These are phyloP conservation scores for chimpanzee (Pan troglodytes) DNA, from an alignment of 2,113 vertebrate genomes.

Conservation along the genomic window DNA sequence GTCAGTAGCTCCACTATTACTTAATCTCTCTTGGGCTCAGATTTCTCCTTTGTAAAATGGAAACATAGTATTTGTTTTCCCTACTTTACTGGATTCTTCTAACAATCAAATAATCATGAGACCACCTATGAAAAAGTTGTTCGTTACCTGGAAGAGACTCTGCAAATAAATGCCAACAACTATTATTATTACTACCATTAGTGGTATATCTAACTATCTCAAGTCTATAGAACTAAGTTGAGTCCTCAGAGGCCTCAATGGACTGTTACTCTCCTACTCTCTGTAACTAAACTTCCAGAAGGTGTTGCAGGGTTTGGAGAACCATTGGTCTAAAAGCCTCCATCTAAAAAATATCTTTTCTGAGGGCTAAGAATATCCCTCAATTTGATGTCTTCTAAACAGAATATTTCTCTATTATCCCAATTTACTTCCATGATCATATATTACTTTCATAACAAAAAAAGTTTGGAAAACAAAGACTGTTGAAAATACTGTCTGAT, in stretches of 20 bases:
- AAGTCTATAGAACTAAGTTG: not conserved
- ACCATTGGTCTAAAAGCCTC: not conserved
- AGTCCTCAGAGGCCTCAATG: not conserved
- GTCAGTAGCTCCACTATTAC: not conserved
- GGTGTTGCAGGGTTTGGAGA: not conserved
- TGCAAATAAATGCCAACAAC: not conserved
- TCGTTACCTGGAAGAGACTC: not conserved
- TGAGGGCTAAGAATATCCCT: not conserved
- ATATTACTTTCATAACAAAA: not conserved
- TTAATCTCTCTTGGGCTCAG: not conserved
- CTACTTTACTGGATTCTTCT: not conserved
- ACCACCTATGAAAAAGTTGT: not conserved
- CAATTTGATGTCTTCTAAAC: not conserved
- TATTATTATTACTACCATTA: too few species aligned
- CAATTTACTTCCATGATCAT: not conserved
- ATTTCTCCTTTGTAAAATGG: conserved; percentile 34
- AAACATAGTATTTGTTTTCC: conserved; percentile 20
- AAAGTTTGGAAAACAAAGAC: not conserved
- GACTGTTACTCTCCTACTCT: not conserved
- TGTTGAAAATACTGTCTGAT: not conserved
- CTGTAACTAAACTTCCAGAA: not conserved
- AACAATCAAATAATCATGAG: not conserved
- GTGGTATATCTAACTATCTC: not conserved
- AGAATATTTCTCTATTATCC: not conserved
- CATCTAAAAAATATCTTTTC: not conserved